Evolutionary conservation across 2,888 invertebrate genomes (phyloP).

Genomic region (Abrostola tripartita): DNA sequence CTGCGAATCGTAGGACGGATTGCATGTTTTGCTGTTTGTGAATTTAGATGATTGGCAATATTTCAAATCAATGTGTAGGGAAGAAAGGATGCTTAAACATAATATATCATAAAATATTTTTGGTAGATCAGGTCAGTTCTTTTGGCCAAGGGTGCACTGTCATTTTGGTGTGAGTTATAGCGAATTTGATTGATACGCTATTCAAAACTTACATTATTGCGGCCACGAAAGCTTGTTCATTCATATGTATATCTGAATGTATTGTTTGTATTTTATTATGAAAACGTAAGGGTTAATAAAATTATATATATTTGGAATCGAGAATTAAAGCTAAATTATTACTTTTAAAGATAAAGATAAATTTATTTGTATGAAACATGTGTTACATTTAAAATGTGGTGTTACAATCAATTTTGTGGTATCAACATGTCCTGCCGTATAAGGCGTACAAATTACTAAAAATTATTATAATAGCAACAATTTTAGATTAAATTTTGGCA

Average conservation of each 20-base stretch:
- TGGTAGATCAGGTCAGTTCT: constrained; percentile 13
- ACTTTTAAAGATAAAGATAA: too few relatives aligned
- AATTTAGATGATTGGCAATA: constrained; percentile 59
- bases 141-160: constrained; percentile 8
- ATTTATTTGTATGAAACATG: too few relatives aligned
- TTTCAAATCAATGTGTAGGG: constrained; percentile 37
- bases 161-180: constrained; percentile 19
- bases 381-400: too few relatives aligned
- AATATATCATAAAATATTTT: constrained; percentile 25
- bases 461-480: too few relatives aligned
- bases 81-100: constrained; percentile 23
- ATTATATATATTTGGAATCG: too few relatives aligned
- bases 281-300: too few relatives aligned
- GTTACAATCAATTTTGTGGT: too few relatives aligned
- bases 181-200: constrained; percentile 29
- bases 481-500: too few relatives aligned
- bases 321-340: too few relatives aligned
- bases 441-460: too few relatives aligned
- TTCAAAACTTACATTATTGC: neutral
- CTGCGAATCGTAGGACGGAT: constrained; percentile 48
- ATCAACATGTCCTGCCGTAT: too few relatives aligned
- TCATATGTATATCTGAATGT: neutral
- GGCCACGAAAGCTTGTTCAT: neutral
- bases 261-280: neutral
- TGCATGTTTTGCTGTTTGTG: constrained; percentile 56